Base-by-base conservation (phyloP, 2,888 invertebrate genomes). In the Lithophane semibrunnea region DNA sequence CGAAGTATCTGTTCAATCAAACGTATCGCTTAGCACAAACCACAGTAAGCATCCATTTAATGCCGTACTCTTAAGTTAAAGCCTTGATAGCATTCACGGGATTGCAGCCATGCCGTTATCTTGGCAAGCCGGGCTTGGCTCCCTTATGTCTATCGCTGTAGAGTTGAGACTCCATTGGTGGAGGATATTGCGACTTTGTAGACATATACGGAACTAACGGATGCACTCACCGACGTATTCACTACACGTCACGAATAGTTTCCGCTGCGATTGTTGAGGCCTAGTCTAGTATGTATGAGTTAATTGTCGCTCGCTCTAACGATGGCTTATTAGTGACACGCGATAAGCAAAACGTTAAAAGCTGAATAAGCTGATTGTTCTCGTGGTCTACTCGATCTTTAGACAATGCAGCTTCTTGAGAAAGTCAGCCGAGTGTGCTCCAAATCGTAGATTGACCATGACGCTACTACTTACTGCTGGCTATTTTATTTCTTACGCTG, bases 161-260 rank as follows among this genome's bases (percentile, higher is more conserved):
- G 79, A 84, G 90, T 83, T 77, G 52, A 89, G 73, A 88, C 84
- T 92, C 56, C 73, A 65, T 68, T 78, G 72, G 24, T 58, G 75
- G 75, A 73, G 24, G 71, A 72, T 75, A 83, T 70, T 80, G 82
- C 75, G 78, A 83, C 79, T 86, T 85, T 89, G 91, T 90, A 82
- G 89, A 88, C 89, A 84, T 89, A 90, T 92, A 92, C 92, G 94
- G 94, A 95, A 94, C 91, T 94, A 94, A 93, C 95, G 95, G 96
- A 94, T 94, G 93, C 93, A 93, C 86, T 89, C 83, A 84, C 89
- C 91, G 86, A 89, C 89, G 90, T 92, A 94, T 95, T 94, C 95
- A 90, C 86, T 86, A 87, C 92, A 91, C 94, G 94, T 94, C 93
- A 92, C 91, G 89, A 68, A 91, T 92, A 90, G 92, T 93, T 95